These are phyloP conservation scores for Drosophila rufa DNA, from an alignment of 1,140 invertebrate genomes.

Conservation along the genomic window DNA sequence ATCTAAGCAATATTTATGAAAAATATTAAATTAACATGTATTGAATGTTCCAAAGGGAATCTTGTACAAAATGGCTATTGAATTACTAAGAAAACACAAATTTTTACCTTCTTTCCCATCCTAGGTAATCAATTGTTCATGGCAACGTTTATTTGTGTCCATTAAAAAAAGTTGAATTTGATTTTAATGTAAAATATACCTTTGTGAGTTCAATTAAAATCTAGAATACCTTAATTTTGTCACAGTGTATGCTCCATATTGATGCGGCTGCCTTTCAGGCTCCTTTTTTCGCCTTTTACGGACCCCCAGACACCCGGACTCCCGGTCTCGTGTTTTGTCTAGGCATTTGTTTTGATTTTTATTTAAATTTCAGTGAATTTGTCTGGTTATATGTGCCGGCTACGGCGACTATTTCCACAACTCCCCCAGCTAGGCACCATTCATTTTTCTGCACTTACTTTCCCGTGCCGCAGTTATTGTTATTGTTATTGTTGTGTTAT, in stretches of 20 bases:
- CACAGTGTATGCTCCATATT: conserved; percentile 64
- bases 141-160: not conserved
- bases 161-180: not conserved
- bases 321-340: conserved; percentile 58
- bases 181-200: not conserved
- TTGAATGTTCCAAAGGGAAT: not conserved
- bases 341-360: conserved; percentile 77
- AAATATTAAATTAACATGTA: not conserved
- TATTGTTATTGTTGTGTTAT: conserved; percentile 29
- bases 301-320: conserved; percentile 5
- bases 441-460: conserved; percentile 17
- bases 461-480: conserved; percentile 7
- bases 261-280: conserved; percentile 70
- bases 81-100: not conserved
- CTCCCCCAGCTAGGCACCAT: conserved; percentile 6
- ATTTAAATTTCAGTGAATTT: conserved; percentile 76
- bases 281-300: conserved; percentile 58
- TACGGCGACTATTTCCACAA: conserved; percentile 28
- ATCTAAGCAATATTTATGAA: rapidly evolving
- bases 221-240: not conserved
- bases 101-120: not conserved
- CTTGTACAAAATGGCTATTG: too few relatives aligned
- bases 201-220: not conserved
- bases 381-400: conserved; percentile 47
- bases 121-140: not conserved